Base-by-base conservation (phyloP, 2,888 invertebrate genomes). In the Cordilura impudica region DNA sequence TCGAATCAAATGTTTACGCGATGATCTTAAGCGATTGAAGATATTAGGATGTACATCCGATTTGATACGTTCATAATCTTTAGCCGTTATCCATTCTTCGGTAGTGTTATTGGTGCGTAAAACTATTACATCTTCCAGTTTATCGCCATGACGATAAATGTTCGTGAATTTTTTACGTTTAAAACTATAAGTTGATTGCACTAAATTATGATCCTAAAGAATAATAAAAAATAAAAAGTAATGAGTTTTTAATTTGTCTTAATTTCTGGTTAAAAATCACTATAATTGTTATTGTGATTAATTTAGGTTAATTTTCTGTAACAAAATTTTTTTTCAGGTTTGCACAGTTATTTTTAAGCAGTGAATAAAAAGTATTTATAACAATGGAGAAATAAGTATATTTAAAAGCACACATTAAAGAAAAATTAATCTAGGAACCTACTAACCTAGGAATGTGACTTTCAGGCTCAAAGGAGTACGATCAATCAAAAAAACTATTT, bases 151-250 rank as follows among this genome's bases (percentile, higher is more conserved):
- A 14, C 82, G 82, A 80, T 89, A 89, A 45, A 82, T 84, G 66
- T 86, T 87, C 63, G 83, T 86, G 74, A 86, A 86, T 81, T 88
- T 89, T 83, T 89, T 90, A 18, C 87, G 84, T 81, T 88, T 88
- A 84, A 87, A 89, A 81, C 88, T 88, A 85, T 90, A 89, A 19
- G 87, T 87, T 39, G 89, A 89, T 84, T 90, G 89, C 81, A 87
- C 87, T 83, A 90, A 83, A 81, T 90, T 90, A 82, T 89, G 89
- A 85, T 90, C 90, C 90, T 90, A 67, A 72, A 60, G 45, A 23
- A 19, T 43, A 4, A 7, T 10, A 61, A 1, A n/a, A 19, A 61
- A 54, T 18, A n/a, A 43, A 43, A 51, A 65, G 18, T 12, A 29
- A 49, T 49, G 29, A n/a, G 21, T 31, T 54, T 16, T 45, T 21